phyloP scores from a whole-genome alignment of 2,113 vertebrate genomes.

The Castor canadensis region DNA sequence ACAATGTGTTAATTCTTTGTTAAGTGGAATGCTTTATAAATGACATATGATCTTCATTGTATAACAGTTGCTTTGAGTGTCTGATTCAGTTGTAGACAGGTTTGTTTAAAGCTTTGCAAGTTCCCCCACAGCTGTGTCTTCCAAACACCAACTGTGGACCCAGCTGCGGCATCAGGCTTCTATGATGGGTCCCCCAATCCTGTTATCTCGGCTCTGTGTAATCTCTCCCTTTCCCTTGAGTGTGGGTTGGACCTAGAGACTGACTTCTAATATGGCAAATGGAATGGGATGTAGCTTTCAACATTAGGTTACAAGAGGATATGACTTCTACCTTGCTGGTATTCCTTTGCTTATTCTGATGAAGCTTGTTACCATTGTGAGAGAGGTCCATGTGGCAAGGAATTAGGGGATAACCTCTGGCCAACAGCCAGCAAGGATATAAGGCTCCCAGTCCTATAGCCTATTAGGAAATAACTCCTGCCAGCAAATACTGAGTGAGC shows the following conservation, averaged over 20 bases:
- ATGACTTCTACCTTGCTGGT: neutral
- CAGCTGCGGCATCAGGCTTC: neutral
- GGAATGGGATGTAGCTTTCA: neutral
- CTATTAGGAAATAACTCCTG: neutral
- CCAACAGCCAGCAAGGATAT: neutral
- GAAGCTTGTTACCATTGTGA: neutral
- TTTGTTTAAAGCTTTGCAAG: neutral
- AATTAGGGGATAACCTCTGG: neutral
- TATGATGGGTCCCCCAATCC: neutral
- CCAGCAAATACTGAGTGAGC: neutral
- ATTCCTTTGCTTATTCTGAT: neutral
- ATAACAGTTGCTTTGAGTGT: neutral
- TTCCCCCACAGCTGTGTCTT: neutral
- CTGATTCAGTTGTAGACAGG: neutral
- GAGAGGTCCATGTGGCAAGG: neutral
- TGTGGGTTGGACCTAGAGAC: neutral
- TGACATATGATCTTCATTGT: neutral
- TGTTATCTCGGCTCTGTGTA: neutral
- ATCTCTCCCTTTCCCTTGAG: neutral
- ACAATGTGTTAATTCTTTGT: neutral
- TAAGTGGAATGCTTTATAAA: conserved; percentile 10
- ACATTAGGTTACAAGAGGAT: neutral
- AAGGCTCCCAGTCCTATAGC: neutral
- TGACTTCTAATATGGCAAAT: conserved; percentile 21
- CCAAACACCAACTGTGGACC: neutral